Conservation (phyloP, 2,113 vertebrate species). For the Gambusia affinis region DNA sequence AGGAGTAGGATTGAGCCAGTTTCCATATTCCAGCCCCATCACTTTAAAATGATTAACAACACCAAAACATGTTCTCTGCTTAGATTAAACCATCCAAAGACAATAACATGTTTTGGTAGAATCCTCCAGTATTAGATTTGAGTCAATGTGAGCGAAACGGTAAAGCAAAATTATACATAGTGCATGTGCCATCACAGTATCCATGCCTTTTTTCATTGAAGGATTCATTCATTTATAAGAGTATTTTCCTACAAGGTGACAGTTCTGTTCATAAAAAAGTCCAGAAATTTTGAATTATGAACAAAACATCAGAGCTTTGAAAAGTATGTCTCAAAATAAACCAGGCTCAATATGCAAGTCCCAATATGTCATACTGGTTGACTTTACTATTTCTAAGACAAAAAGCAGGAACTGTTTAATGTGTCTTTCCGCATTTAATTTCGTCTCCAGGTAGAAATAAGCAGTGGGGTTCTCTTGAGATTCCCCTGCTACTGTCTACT, state of each 20-base stretch:
- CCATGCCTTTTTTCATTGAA: conserved; percentile 16
- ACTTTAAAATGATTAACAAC: too few relatives aligned
- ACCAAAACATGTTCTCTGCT: too few relatives aligned
- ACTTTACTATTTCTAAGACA: not conserved
- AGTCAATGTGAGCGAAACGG: too few relatives aligned
- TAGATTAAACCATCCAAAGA: not conserved
- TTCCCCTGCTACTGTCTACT: not conserved
- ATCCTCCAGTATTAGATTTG: not conserved
- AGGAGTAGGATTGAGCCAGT: too few relatives aligned
- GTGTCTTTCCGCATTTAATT: not conserved
- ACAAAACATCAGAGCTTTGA: conserved; percentile 3
- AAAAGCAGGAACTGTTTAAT: not conserved
- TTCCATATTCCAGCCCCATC: too few relatives aligned
- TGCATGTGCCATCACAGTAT: not conserved
- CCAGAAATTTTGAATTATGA: not conserved
- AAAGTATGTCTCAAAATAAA: not conserved
- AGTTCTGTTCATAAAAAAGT: conserved; percentile 18
- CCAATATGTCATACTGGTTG: not conserved
- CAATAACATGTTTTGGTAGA: not conserved
- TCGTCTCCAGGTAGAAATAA: not conserved
- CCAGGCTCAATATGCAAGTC: not conserved
- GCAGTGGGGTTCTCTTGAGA: not conserved
- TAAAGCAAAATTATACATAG: not conserved
- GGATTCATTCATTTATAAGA: conserved; percentile 55
- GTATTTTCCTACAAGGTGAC: conserved; percentile 18